phyloP scores from a whole-genome alignment of 2,888 invertebrate species.

The Drosophila kuntzei region DNA sequence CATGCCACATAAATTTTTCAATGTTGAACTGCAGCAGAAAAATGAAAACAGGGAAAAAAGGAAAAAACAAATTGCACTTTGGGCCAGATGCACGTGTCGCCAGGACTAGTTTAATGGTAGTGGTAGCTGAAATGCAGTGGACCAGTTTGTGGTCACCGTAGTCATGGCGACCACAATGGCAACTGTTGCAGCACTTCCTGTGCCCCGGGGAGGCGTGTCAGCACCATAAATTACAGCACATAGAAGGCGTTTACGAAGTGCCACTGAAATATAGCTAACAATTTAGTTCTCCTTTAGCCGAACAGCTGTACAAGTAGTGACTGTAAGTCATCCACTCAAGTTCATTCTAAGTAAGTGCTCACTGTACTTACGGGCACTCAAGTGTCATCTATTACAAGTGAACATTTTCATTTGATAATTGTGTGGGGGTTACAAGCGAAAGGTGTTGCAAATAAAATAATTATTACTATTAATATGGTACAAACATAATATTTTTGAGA shows the following conservation, averaged over 20 bases:
- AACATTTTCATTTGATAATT: conserved; percentile 34
- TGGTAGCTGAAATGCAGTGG: conserved; percentile 16
- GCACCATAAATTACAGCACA: conserved; percentile 43
- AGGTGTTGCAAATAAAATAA: neutral
- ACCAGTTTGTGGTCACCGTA: conserved; percentile 15
- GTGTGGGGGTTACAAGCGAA: conserved; percentile 1
- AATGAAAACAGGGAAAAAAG: neutral
- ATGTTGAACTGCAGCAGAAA: conserved; percentile 7
- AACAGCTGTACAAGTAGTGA: conserved; percentile 24
- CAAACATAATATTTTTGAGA: too few species aligned
- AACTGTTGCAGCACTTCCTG: conserved; percentile 62
- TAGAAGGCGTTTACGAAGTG: conserved; percentile 22
- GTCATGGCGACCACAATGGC: conserved; percentile 26
- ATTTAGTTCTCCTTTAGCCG: conserved; percentile 24
- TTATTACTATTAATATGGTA: too few species aligned
- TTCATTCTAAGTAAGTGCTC: conserved; percentile 6
- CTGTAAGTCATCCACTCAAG: conserved; percentile 11
- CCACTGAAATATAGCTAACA: conserved; percentile 52
- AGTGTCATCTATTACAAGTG: neutral
- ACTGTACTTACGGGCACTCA: conserved; percentile 1
- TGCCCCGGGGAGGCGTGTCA: conserved; percentile 50
- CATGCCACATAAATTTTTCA: conserved; percentile 48
- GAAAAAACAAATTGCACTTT: conserved; percentile 43
- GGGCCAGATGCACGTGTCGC: conserved; percentile 40
- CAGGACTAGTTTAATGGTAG: conserved; percentile 4